Percentiles rank a stretch among this genome's conserved stretches.
phyloP scores from a whole-genome alignment of 2,113 vertebrate genomes.

The Rhinoptilus africanus region DNA sequence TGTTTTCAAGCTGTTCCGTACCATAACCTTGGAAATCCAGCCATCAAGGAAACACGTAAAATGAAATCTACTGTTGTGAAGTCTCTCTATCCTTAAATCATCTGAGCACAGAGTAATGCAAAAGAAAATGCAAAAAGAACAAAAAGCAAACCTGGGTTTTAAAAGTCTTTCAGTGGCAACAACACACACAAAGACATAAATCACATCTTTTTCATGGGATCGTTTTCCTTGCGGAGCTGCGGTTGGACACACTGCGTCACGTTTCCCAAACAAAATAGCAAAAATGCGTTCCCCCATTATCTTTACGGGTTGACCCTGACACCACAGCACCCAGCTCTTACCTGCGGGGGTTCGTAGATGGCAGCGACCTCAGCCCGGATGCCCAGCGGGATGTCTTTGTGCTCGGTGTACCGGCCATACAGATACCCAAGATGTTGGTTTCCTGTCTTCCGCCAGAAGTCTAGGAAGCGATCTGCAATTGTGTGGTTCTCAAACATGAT shows the following conservation, averaged over 20 bases:
- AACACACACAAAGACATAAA: neutral
- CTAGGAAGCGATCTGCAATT: constrained; percentile 96
- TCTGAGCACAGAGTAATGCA: neutral
- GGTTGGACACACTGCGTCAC: rapidly evolving
- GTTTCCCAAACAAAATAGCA: neutral
- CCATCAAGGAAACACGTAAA: neutral
- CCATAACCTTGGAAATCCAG: neutral
- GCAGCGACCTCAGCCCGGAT: constrained; percentile 95
- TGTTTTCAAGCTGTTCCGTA: neutral
- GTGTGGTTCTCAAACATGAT: constrained; percentile 99
- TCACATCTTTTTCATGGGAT: neutral
- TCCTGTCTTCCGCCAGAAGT: constrained; percentile 98
- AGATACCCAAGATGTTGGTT: constrained; percentile 93
- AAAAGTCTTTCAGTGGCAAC: neutral
- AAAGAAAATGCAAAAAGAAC: neutral
- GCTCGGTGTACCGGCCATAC: constrained; percentile 94
- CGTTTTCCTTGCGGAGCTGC: neutral
- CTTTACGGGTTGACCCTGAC: rapidly evolving
- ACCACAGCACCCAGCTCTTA: neutral
- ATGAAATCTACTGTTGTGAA: rapidly evolving
- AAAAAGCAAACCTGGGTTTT: neutral
- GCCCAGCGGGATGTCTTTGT: constrained; percentile 96
- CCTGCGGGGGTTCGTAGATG: constrained; percentile 98
- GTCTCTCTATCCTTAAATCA: neutral
- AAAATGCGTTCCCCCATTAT: rapidly evolving